A percentile compares a stretch with the other conserved stretches of the same genome.
Evolutionary conservation across 2,113 vertebrate genomes (phyloP).

Genomic region (Notarius lentiginosus): DNA sequence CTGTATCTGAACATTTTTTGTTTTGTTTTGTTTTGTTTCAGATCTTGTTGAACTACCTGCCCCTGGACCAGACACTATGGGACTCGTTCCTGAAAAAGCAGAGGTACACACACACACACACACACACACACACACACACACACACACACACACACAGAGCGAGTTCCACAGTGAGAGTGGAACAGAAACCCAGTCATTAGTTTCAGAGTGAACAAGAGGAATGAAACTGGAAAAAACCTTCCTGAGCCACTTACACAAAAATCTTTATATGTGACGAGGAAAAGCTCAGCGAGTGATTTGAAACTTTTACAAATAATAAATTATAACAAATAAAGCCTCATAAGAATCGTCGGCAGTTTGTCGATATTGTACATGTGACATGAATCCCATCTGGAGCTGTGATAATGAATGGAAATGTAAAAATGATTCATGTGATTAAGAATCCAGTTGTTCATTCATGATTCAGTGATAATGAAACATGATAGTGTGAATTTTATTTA

Average conservation of each 20-base stretch:
- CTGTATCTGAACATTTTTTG: neutral
- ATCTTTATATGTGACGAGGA: neutral
- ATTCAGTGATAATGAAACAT: neutral
- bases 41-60: conserved; percentile 97
- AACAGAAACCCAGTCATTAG: neutral
- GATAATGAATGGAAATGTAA: neutral
- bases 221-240: neutral
- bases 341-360: no score
- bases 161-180: neutral
- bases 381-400: no score
- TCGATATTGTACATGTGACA: neutral
- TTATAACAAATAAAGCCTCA: neutral
- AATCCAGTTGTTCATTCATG: neutral
- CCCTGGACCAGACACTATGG: conserved; percentile 86
- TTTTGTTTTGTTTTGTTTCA: conserved; percentile 55
- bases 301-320: neutral
- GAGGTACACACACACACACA: conserved; percentile 67
- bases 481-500: neutral
- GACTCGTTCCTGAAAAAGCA: conserved; percentile 88
- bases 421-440: neutral
- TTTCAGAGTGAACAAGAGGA: neutral
- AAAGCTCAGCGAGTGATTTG: neutral
- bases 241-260: neutral
- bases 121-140: neutral
- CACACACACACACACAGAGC: neutral